phyloP scores from a whole-genome alignment of 2,797 vertebrate genomes.

The Syndactyla subalaris region DNA sequence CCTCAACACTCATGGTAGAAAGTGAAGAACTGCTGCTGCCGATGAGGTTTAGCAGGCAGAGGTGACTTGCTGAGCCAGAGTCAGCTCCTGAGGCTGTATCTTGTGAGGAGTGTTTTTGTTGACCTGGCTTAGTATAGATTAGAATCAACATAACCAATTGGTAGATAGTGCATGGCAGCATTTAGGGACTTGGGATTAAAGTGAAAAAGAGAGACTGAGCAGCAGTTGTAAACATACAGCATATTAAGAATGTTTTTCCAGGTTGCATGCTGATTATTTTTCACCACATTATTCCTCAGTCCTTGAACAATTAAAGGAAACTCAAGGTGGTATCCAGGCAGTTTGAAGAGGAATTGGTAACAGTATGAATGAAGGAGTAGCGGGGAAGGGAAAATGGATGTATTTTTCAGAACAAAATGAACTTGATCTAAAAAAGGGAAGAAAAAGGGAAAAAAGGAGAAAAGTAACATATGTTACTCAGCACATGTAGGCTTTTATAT shows the following conservation, averaged over 20 bases:
- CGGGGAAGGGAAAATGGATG: neutral
- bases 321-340: neutral
- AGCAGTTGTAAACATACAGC: neutral
- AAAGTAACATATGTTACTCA: neutral
- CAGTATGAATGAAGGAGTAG: neutral
- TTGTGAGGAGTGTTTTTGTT: neutral
- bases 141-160: neutral
- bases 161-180: neutral
- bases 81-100: neutral
- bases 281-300: neutral
- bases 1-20: neutral
- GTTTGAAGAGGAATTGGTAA: neutral
- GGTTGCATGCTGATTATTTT: neutral
- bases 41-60: neutral
- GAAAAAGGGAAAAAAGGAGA: neutral
- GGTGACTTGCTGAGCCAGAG: neutral
- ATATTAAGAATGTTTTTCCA: neutral
- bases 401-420: neutral
- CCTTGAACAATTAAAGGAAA: neutral
- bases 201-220: neutral
- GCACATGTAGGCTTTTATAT: neutral
- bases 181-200: neutral
- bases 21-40: neutral
- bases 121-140: neutral
- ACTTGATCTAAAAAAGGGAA: neutral